Evolutionary conservation across 2,888 invertebrate genomes (phyloP), one percentile per base, ranked within the genome.

Genomic region (Eristalinus sepulchralis): DNA sequence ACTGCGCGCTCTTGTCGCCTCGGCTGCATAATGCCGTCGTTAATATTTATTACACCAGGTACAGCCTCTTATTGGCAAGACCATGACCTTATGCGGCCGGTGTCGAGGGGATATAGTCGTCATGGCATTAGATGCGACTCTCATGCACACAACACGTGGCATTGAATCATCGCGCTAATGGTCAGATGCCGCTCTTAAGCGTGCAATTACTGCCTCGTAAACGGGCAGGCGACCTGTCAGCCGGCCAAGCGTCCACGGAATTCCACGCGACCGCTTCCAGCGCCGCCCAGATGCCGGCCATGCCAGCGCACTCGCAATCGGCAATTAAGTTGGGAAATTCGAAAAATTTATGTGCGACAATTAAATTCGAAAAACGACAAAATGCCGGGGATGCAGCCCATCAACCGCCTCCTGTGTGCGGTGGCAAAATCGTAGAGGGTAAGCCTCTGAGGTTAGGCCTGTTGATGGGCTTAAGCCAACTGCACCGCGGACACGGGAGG

Each of bases 1-100:
- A 24, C 20, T 20, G 36, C 20, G 47, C 57, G 70, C 71, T 64
- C 64, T 70, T 13, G 39, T 13, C 64, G 71, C 71, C 71, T 64
- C 59, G 39, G 57, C 71, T 79, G 34, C 59, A 59, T 59, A 47
- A 71, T 24, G 57, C 55, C 22, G 22, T 57, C 39, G 47, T 64
- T 36, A 71, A 72, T 72, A 72, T 79, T 66, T 66, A 60, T 72
- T 78, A 59, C 57, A 78, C 33, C 13, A 39, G 27, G 31, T 63
- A 34, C 33, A 31, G 13, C 11, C 13, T 10, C 34, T 24, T 4
- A 36, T 57, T 75, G 34, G 57, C 39, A 68, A 70, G 59, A 47
- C 47, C 47, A 47, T 47, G 47, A 47, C 47, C 47, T 47, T 47
- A 47, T 27, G 59, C 59, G 11, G 17, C 13, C 4, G 47, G n/a